Evolutionary conservation across 2,888 invertebrate genomes (phyloP), one percentile per base, ranked within the genome.

Genomic region (Drosophila barbarae): DNA sequence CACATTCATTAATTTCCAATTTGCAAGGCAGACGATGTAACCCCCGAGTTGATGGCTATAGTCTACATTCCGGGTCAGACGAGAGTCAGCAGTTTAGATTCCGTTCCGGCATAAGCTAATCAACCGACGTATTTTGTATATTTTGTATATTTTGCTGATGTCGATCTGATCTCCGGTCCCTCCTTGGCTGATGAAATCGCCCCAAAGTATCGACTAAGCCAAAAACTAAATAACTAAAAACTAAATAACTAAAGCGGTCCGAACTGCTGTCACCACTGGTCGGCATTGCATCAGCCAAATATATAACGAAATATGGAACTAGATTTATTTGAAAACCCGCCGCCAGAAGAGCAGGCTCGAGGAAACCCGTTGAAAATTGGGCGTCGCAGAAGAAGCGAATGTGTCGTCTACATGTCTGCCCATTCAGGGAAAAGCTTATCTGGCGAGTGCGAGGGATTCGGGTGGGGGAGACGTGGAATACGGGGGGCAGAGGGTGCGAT

Each of bases 21-120:
- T 67, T 50, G 52, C 54, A 71, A 71, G 51, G 52, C 63, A 63
- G 63, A 52, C 63, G 35, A 42, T 61, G 61, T 61, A 60, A 61
- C 50, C 35, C 47, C 47, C 15, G 8, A 5, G 6, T 21, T 5
- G 9, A 9, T 21, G 10, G 35, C 18, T 47, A 32, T 34, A 47
- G 46, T 35, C 57, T 32, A 32, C 18, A 57, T 60, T 36, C 51
- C 52, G 51, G 63, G 63, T 63, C 63, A 63, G 63, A 52, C 61
- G 21, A 26, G 42, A 44, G 42, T 44, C 61, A 51, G 61, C 61
- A 26, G 36, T 21, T 57, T 57, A 44, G 51, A 57, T 47, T 61
- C 35, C 35, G 44, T 18, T 57, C 28, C 35, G 42, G 13, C 55
- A n/a, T 49, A n/a, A 34, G 18, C 36, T 51, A 56, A 56, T 56